A percentile compares a stretch with the other conserved stretches of the same genome.
Evolutionary conservation across 2,113 vertebrate genomes (phyloP).

Genomic region (Prionailurus viverrinus): DNA sequence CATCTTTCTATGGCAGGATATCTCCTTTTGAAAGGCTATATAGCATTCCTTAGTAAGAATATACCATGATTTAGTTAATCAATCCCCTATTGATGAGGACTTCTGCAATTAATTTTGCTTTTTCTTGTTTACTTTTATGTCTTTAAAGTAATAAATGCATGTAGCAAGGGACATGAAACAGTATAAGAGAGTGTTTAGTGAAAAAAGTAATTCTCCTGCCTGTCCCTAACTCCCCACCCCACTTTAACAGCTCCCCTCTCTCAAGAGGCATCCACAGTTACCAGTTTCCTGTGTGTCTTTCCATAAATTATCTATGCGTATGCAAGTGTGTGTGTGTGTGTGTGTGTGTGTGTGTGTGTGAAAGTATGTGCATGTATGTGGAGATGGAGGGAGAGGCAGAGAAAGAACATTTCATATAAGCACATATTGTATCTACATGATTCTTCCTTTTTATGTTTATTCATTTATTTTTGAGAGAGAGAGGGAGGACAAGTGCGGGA

Average conservation of each 20-base stretch:
- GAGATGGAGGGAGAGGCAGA: neutral
- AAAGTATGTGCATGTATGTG: neutral
- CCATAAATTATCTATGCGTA: neutral
- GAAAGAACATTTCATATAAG: neutral
- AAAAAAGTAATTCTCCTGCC: conserved; percentile 10
- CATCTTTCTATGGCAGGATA: conserved; percentile 15
- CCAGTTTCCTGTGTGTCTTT: neutral
- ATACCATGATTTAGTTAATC: neutral
- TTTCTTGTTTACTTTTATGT: neutral
- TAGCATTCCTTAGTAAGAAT: neutral
- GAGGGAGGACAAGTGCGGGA: too few relatives aligned
- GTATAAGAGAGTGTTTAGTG: neutral
- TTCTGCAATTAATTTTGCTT: conserved; percentile 2
- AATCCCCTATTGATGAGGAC: neutral
- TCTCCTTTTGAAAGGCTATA: neutral
- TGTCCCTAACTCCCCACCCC: neutral
- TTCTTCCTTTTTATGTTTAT: neutral
- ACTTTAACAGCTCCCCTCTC: neutral
- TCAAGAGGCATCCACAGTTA: neutral
- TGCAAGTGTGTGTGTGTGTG: neutral
- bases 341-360: neutral
- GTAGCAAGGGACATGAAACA: neutral
- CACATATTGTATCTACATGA: conserved; percentile 1
- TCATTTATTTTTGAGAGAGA: too few relatives aligned
- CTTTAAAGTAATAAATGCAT: neutral